Evolutionary conservation across 2,888 invertebrate species (phyloP).

Genomic region (Perizoma affinitatum): DNA sequence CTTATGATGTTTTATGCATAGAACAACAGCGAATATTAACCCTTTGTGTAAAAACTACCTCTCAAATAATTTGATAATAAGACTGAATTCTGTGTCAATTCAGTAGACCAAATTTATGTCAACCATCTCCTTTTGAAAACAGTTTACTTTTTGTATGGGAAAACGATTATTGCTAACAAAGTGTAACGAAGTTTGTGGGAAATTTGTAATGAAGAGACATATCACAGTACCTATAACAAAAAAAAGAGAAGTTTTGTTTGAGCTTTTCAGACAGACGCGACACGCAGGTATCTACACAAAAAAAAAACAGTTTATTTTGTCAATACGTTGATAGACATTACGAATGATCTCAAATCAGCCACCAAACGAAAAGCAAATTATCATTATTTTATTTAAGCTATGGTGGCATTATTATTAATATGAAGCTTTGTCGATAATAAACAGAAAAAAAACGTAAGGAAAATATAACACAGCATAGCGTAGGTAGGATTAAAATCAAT

Average conservation of each 20-base stretch:
- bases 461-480: constrained; percentile 21
- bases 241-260: constrained; percentile 12
- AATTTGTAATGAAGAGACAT: constrained; percentile 24
- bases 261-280: constrained; percentile 11
- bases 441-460: constrained; percentile 15
- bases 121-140: constrained; percentile 41
- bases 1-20: constrained; percentile 28
- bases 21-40: constrained; percentile 24
- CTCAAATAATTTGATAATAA: constrained; percentile 72
- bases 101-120: constrained; percentile 53
- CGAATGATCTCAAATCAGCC: constrained; percentile 1
- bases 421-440: constrained; percentile 9
- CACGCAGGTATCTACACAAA: not conserved
- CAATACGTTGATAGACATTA: too few relatives aligned
- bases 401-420: not conserved
- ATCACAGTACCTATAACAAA: constrained; percentile 20
- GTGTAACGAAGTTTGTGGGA: not conserved
- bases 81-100: constrained; percentile 85
- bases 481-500: constrained; percentile 18
- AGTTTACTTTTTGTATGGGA: constrained; percentile 16
- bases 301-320: too few relatives aligned
- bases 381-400: too few relatives aligned
- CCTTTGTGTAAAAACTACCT: constrained; percentile 72
- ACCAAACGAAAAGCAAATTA: constrained; percentile 13
- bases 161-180: constrained; percentile 1